These are phyloP conservation scores for Ostrea denselamellosa DNA, from an alignment of 1,140 invertebrate species.

Conservation along the genomic window DNA sequence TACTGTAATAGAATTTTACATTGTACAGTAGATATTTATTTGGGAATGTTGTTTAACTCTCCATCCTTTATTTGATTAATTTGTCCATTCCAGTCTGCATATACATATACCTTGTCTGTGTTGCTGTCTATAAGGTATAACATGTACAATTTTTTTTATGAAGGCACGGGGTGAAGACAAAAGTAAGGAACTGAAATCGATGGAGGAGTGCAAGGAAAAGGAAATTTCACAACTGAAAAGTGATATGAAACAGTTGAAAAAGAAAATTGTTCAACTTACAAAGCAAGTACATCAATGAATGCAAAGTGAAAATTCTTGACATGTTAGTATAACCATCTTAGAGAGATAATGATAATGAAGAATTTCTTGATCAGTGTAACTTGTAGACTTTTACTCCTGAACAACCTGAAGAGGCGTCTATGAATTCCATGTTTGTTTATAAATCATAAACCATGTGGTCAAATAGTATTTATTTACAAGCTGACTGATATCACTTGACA, in stretches of 20 bases:
- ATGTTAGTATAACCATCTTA: background rate
- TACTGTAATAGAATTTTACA: no score
- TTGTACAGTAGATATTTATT: no score
- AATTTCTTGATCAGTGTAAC: background rate
- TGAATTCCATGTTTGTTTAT: no score
- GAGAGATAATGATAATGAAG: no score
- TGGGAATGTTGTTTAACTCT: no score
- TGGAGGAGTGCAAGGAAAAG: slow-evolving; percentile 58
- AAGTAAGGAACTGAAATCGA: slow-evolving; percentile 48
- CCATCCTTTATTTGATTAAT: no score
- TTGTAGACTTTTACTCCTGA: background rate
- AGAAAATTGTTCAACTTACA: slow-evolving; percentile 76
- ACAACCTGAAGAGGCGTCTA: background rate
- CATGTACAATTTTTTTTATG: background rate
- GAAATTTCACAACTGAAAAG: slow-evolving; percentile 66
- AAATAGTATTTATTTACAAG: no score
- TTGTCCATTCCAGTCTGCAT: no score
- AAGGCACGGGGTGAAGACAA: slow-evolving; percentile 58
- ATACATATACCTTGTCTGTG: no score
- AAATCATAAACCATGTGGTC: no score
- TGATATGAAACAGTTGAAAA: slow-evolving; percentile 74
- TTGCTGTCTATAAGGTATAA: no score
- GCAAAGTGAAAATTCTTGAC: background rate
- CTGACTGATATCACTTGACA: no score
- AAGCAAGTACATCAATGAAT: slow-evolving; percentile 65